A percentile compares a stretch with the other conserved stretches of the same genome.
phyloP scores from a whole-genome alignment of 2,113 vertebrate species.

The Tragelaphus imberbis region DNA sequence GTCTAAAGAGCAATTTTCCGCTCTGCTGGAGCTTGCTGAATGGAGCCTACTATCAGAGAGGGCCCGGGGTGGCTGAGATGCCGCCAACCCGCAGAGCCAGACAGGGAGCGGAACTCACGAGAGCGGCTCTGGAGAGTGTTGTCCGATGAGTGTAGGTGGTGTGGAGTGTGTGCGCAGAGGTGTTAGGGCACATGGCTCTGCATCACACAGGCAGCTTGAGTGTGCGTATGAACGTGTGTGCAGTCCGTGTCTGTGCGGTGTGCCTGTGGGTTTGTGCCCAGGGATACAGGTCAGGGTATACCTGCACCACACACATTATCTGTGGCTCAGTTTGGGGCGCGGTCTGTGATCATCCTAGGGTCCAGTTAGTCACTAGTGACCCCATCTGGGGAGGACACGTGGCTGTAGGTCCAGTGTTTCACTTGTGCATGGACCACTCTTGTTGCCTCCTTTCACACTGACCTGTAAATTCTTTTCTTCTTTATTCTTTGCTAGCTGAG shows the following conservation, averaged over 20 bases:
- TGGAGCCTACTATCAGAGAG: background rate
- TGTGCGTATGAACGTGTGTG: background rate
- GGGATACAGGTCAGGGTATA: background rate
- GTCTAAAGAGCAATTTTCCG: constrained; percentile 21
- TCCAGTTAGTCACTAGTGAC: background rate
- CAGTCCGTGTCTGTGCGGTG: background rate
- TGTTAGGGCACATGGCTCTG: background rate
- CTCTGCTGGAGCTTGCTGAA: background rate
- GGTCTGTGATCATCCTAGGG: background rate
- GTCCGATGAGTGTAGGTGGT: background rate
- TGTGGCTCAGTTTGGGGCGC: background rate
- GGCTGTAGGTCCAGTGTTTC: background rate
- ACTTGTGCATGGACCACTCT: background rate
- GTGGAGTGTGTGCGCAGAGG: background rate
- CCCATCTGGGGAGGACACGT: background rate
- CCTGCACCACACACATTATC: background rate
- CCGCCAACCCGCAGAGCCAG: accelerated
- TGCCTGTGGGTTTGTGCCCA: background rate
- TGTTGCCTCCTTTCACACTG: background rate
- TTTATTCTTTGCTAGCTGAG: background rate
- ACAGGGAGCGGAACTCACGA: accelerated
- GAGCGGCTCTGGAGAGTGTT: background rate
- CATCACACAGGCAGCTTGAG: background rate
- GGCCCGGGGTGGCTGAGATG: background rate
- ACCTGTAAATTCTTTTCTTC: background rate